Base-by-base conservation (phyloP, 2,113 vertebrate species). In the Anoura caudifer region DNA sequence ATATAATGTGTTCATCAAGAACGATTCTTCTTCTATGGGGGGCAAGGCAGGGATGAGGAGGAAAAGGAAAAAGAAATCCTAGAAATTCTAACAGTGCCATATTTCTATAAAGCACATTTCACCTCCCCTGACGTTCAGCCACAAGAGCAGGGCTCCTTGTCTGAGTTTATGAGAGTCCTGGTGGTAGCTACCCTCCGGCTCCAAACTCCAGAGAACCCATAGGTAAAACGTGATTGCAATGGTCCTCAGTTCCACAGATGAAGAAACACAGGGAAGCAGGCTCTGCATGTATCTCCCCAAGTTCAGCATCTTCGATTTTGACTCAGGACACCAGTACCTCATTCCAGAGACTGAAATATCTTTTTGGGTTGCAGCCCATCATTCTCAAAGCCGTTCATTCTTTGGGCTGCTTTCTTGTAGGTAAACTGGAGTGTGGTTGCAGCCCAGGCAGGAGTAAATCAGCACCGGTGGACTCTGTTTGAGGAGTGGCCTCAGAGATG, bases 401-500 rank as follows among this genome's bases (percentile, higher is more conserved):
- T 75, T 41, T 8, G 13, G 33, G 24, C 19, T 69, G 36, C 47
- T 81, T 70, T 26, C 33, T 20, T 11, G 7, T 1, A 61, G n/a
- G 52, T n/a, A 67, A 69, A 22, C 20, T 9, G 45, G 67, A 76
- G 19, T 9, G 5, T 12, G 22, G 14, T 15, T 9, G 17, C 22
- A 70, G 50, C 17, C 17, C 16, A 15, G 24, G 31, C 12, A 26
- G 43, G 69, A 41, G 45, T 83, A 73, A 85, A 47, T 45, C 45
- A 43, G 88, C 12, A 12, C 63, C 33, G 33, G 41, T 38, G 72
- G 36, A 12, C 17, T 75, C 24, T 16, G 88, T 41, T 47, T 50
- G 45, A 94, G 96, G 93, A 96, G 97, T 50, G 97, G 82, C 97
- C 4, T 1, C 90, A 43, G 15, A 5, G 22, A 95, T 94, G 91